A percentile compares a stretch with the other conserved stretches of the same genome.
These are phyloP conservation scores for Hyppa rectilinea DNA, from an alignment of 2,888 invertebrate species.

Conservation along the genomic window DNA sequence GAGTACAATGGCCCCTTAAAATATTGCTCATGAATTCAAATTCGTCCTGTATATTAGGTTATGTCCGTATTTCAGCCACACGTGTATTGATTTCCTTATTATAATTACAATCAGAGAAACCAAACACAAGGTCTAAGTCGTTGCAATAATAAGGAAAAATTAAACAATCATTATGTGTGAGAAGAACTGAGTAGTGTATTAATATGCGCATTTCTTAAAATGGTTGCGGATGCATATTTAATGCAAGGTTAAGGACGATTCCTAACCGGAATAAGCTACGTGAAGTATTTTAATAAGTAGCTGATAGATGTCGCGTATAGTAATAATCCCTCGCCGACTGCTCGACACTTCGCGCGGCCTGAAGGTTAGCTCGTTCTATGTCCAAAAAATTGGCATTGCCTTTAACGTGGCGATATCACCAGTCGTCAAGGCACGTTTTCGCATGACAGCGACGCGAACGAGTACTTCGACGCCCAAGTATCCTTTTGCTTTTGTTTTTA, in stretches of 20 bases:
- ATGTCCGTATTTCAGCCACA: background rate
- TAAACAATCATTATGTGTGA: background rate
- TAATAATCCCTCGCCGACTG: too few species aligned
- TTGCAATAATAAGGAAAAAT: background rate
- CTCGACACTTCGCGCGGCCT: too few species aligned
- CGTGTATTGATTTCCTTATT: background rate
- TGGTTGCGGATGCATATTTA: background rate
- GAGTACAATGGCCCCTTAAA: too few species aligned
- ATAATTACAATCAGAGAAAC: background rate
- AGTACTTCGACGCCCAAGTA: too few species aligned
- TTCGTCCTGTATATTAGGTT: too few species aligned
- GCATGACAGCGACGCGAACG: too few species aligned
- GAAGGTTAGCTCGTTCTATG: too few species aligned
- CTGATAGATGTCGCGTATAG: background rate
- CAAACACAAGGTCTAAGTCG: background rate
- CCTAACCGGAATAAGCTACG: background rate
- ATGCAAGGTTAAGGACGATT: slow-evolving; percentile 22
- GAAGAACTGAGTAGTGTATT: slow-evolving; percentile 8
- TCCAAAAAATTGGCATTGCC: too few species aligned
- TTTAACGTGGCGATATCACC: too few species aligned
- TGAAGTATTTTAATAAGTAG: background rate
- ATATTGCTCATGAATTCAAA: too few species aligned
- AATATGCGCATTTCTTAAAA: background rate
- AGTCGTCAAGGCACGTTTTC: too few species aligned
- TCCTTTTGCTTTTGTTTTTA: too few species aligned